phyloP scores from a whole-genome alignment of 2,113 vertebrate species.

The Chiloscyllium plagiosum region DNA sequence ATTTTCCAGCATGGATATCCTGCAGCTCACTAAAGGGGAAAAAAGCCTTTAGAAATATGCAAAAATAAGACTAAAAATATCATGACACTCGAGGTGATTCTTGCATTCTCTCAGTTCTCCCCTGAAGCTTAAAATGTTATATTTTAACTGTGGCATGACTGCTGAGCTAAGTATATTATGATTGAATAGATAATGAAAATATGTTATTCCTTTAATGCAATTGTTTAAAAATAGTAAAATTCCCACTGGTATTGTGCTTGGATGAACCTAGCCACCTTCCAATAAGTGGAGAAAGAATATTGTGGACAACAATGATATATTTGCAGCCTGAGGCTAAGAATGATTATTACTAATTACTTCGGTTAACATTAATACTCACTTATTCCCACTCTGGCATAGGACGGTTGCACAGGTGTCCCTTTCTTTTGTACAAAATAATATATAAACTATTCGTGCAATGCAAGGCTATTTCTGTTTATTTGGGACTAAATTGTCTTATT shows the following conservation, averaged over 20 bases:
- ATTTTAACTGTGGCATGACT: neutral
- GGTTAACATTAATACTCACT: neutral
- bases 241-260: neutral
- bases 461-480: neutral
- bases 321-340: neutral
- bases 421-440: neutral
- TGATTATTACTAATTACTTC: neutral
- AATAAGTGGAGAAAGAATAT: neutral
- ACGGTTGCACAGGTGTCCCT: neutral
- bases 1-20: neutral
- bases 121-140: neutral
- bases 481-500: neutral
- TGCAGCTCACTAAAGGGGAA: neutral
- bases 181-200: neutral
- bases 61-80: neutral
- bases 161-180: neutral
- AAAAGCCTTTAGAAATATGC: neutral
- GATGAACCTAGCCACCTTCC: neutral
- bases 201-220: neutral
- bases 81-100: neutral
- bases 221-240: neutral
- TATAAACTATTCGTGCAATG: neutral
- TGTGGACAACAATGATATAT: neutral
- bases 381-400: neutral
- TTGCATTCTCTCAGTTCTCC: neutral